Evolutionary conservation across 2,888 invertebrate species (phyloP), one percentile per base, ranked within the genome.

Genomic region (Carterocephalus palaemon): DNA sequence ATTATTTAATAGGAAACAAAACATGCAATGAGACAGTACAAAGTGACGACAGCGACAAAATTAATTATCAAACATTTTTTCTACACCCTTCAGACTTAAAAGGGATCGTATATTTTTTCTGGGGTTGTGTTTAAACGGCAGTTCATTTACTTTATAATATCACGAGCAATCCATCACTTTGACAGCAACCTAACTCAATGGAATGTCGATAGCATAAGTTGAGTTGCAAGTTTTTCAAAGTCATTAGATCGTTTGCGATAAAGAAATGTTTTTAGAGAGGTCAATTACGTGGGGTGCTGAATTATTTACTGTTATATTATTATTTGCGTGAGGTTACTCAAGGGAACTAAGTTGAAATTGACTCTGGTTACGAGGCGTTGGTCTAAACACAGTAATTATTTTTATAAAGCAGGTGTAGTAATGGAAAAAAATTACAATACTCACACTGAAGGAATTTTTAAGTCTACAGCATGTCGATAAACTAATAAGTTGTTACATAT

Each of bases 61-160:
- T 34, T 42, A 28, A 42, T 42, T 42, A 20, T 26, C 15, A 4
- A 26, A 40, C 31, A 23, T 26, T 28, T 29, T 29, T 34, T 20
- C 45, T 31, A n/a, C 45, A 37, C 45, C 45, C 45, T 45, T 45
- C 37, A 19, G 23, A 24, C 17, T 20, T n/a, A 20, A 24, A 24
- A 12, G 13, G 29, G 16, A 8, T 4, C 2, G 24, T 29, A n/a
- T 42, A 15, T 6, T 34, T 45, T 45, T 45, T 45, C 29, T 37
- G 24, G 45, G 45, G 45, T 29, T 45, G 63, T 63, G 61, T 67
- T 72, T 69, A 69, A 72, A 69, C 69, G 63, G 63, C 62, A 73
- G 74, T 77, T 78, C 65, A 77, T 82, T 78, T 75, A 71, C 67
- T 75, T 72, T 73, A 71, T 77, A 78, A 82, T 80, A 77, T 76